Base-by-base conservation (phyloP, 2,113 vertebrate genomes). In the Ammodramus savannarum region DNA sequence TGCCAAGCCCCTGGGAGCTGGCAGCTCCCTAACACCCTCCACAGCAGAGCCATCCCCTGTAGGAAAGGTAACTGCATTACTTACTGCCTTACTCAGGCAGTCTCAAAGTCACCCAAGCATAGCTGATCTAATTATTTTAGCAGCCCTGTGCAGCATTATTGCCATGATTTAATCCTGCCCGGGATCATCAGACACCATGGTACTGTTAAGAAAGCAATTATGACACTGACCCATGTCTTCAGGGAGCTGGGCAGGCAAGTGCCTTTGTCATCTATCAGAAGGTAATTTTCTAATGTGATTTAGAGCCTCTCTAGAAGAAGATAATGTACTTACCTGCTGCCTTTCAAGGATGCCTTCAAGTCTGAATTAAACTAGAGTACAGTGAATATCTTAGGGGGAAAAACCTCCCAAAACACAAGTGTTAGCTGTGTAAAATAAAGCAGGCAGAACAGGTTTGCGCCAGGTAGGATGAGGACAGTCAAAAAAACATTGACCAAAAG, bases 131-230 rank as follows among this genome's bases (percentile, higher is more conserved):
- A 91, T 95, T 91, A 71, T 63, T 89, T 83, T 67, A 39, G 44
- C 79, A 84, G 86, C 43, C 23, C 48, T 71, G 49, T 4, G 58
- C 71, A 76, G 49, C 34, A 54, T 87, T 66, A 84, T 69, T 71
- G 59, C 78, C 61, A 27, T 93, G 83, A 96, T 95, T 95, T 85
- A 92, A 96, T 95, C 84, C 61, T 8, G 5, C 46, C 94, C 3
- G 25, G 87, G 69, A 81, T 89, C 89, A 92, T 89, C 44, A 93
- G 89, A 78, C 39, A 36, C 72, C 18, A 1, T 1, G 10, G 59
- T 77, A 55, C 55, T 1, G 0, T 39, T 26, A 86, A 83, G 57
- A 13, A 74, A 74, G 85, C 68, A 85, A 80, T 93, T 77, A 90
- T 34, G 13, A 80, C 57, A 5, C 57, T 63, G 87, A 87, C 66